These are phyloP conservation scores for Acanthaster planci DNA, from an alignment of 35 echinoderm and acorn worm species.

Conservation along the genomic window DNA sequence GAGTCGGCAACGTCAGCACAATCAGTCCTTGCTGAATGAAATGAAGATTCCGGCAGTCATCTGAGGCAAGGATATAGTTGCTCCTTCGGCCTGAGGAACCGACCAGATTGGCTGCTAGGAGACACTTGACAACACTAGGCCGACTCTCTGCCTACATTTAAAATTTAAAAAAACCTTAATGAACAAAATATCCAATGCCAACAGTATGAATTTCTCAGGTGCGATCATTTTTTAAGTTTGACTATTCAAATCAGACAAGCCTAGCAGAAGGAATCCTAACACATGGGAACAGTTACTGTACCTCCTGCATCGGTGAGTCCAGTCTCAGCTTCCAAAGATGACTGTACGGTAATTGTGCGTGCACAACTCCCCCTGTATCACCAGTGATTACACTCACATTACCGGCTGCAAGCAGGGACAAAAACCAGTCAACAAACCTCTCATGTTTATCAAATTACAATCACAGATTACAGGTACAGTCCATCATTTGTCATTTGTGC, in stretches of 20 bases:
- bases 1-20: conserved; percentile 61
- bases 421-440: not conserved
- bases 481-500: not conserved
- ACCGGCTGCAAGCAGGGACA: conserved; percentile 63
- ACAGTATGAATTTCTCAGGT: too few relatives aligned
- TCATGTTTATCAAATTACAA: not conserved
- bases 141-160: conserved; percentile 1
- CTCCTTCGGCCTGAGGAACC: conserved; percentile 76
- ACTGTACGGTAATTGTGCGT: conserved; percentile 79
- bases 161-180: too few relatives aligned
- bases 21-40: conserved; percentile 89
- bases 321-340: conserved; percentile 79
- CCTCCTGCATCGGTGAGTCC: conserved; percentile 31
- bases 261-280: too few relatives aligned
- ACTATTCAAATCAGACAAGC: too few relatives aligned
- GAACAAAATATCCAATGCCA: too few relatives aligned
- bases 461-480: too few relatives aligned
- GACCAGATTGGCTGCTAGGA: conserved; percentile 63
- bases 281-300: too few relatives aligned
- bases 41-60: conserved; percentile 76
- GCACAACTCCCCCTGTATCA: conserved; percentile 69
- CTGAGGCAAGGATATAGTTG: conserved; percentile 85
- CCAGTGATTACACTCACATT: conserved; percentile 77
- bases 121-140: conserved; percentile 18
- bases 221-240: too few relatives aligned